These are phyloP conservation scores for Neomonachus schauinslandi DNA, from an alignment of 2,113 vertebrate genomes.

Conservation along the genomic window DNA sequence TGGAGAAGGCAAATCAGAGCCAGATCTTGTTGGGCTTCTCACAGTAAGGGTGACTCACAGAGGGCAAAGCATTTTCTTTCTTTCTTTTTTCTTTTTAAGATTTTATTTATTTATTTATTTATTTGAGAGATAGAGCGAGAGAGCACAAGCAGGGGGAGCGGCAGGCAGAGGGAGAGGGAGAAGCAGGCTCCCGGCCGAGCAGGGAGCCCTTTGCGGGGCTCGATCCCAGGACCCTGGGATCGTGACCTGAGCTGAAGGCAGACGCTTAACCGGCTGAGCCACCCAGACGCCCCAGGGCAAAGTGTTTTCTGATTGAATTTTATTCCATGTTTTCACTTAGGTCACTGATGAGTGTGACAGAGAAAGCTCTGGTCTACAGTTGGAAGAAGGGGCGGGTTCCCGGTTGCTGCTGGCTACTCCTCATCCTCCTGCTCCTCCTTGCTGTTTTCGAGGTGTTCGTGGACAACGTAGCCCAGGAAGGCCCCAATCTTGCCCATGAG, in stretches of 20 bases:
- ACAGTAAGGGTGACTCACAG: background rate
- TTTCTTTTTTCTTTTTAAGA: background rate
- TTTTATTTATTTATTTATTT: background rate
- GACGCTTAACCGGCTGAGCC: too few relatives aligned
- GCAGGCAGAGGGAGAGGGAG: too few relatives aligned
- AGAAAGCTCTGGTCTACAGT: background rate
- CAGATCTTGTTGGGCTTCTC: background rate
- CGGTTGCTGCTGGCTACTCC: background rate
- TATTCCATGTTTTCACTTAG: conserved; percentile 20
- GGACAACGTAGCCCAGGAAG: background rate
- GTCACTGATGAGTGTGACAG: background rate
- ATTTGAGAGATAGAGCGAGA: background rate
- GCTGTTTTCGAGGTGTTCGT: background rate
- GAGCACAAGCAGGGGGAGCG: background rate
- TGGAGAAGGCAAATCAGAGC: background rate
- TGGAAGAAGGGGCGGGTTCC: background rate
- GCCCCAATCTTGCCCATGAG: background rate
- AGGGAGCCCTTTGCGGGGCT: rapidly evolving
- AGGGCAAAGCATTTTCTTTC: conserved; percentile 6
- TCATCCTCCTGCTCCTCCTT: background rate
- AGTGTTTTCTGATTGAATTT: conserved; percentile 7
- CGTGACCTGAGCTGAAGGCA: too few relatives aligned
- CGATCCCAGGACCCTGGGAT: too few relatives aligned
- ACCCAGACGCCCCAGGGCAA: background rate
- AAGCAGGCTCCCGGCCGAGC: background rate